Evolutionary conservation across 1,140 invertebrate species (phyloP).

Genomic region (Zaprionus ghesquierei): DNA sequence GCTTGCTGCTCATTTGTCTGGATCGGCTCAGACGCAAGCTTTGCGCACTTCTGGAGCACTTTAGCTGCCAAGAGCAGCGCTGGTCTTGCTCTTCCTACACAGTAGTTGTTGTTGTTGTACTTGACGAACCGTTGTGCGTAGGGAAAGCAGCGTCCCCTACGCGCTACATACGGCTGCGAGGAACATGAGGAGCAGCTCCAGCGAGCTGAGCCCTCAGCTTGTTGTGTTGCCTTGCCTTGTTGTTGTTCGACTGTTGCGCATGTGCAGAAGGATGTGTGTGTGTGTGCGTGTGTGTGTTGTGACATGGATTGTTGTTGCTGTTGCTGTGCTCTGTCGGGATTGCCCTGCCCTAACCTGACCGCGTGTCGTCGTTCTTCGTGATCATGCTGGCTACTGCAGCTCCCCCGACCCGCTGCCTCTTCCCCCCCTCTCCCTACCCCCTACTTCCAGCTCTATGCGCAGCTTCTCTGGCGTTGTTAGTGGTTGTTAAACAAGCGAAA

Average conservation of each 20-base stretch:
- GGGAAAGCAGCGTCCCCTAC: slow-evolving; percentile 23
- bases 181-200: background rate
- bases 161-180: background rate
- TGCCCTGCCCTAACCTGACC: slow-evolving; percentile 18
- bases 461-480: slow-evolving; percentile 61
- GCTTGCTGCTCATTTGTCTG: slow-evolving; percentile 73
- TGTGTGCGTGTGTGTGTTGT: slow-evolving; percentile 13
- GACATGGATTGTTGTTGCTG: slow-evolving; percentile 20
- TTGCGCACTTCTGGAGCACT: slow-evolving; percentile 80
- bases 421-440: background rate
- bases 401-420: background rate
- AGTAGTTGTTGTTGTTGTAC: slow-evolving; percentile 27
- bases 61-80: slow-evolving; percentile 53
- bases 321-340: slow-evolving; percentile 31
- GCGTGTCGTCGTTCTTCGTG: slow-evolving; percentile 38
- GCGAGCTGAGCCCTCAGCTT: background rate
- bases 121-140: slow-evolving; percentile 57
- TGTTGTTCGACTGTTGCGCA: slow-evolving; percentile 14
- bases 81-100: background rate
- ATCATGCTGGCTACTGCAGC: slow-evolving; percentile 34
- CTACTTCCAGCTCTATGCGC: background rate
- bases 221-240: background rate
- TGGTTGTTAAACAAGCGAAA: slow-evolving; percentile 79
- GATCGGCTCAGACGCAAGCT: slow-evolving; percentile 72
- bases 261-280: slow-evolving; percentile 38